phyloP scores from a whole-genome alignment of 2,888 invertebrate genomes.

The Buathra laborator region DNA sequence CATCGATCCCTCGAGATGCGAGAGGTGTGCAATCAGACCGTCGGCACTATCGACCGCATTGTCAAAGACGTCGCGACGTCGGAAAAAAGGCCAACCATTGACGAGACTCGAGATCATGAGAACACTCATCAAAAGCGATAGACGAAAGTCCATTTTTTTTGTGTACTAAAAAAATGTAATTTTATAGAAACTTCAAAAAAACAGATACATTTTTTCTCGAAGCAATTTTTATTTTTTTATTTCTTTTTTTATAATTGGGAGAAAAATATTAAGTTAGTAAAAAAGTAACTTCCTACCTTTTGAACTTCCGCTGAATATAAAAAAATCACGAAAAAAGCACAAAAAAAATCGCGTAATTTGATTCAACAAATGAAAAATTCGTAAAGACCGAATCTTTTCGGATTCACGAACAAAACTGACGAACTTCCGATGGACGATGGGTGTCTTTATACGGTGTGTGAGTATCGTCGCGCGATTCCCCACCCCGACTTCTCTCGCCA shows the following conservation, averaged over 20 bases:
- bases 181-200: not conserved
- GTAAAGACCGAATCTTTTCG: slow-evolving; percentile 41
- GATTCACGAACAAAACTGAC: slow-evolving; percentile 65
- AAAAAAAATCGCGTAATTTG: not conserved
- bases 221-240: too few species aligned
- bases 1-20: slow-evolving; percentile 73
- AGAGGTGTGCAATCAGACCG: slow-evolving; percentile 73
- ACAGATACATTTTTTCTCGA: not conserved
- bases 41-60: slow-evolving; percentile 74
- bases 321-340: not conserved
- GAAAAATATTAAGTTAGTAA: too few species aligned
- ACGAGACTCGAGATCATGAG: slow-evolving; percentile 57
- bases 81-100: slow-evolving; percentile 73
- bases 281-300: not conserved
- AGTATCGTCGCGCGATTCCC: slow-evolving; percentile 45
- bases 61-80: slow-evolving; percentile 74
- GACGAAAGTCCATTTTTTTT: slow-evolving; percentile 54
- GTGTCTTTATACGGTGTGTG: slow-evolving; percentile 67
- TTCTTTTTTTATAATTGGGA: too few species aligned
- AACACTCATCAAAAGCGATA: slow-evolving; percentile 32
- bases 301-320: not conserved
- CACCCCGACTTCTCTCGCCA: slow-evolving; percentile 55
- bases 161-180: not conserved
- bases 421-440: slow-evolving; percentile 60
- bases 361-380: not conserved